A percentile compares a stretch with the other conserved stretches of the same genome.
Conservation (phyloP, 2,113 vertebrate species). For the Malurus melanocephalus region DNA sequence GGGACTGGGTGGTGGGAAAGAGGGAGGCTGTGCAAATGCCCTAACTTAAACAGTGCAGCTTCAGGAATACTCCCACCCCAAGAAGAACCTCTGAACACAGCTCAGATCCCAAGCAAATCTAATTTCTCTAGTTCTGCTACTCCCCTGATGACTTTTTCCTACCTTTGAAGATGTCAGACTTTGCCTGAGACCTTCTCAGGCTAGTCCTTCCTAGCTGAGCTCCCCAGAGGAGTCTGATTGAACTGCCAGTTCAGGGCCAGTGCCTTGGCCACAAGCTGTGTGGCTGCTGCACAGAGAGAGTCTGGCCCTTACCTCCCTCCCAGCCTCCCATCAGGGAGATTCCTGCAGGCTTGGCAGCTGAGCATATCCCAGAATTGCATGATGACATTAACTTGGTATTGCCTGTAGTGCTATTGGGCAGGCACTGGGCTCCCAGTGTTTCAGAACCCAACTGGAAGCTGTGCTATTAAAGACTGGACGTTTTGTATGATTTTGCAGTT, state of each 20-base stretch:
- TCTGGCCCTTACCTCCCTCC: background rate
- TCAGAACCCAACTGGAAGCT: background rate
- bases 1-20: background rate
- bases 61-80: background rate
- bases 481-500: background rate
- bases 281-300: background rate
- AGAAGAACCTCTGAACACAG: background rate
- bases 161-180: background rate
- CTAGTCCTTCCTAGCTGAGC: background rate
- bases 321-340: background rate
- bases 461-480: fast-evolving
- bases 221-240: fast-evolving
- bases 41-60: background rate
- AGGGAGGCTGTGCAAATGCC: background rate
- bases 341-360: background rate
- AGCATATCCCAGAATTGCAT: background rate
- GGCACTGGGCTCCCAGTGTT: background rate
- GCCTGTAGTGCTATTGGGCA: fast-evolving
- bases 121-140: background rate
- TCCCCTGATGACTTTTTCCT: background rate
- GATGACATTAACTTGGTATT: fast-evolving
- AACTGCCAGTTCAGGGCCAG: background rate
- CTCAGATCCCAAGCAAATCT: background rate
- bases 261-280: background rate
- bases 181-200: background rate